A percentile compares a stretch with the other conserved stretches of the same genome.
Evolutionary conservation across 2,888 invertebrate genomes (phyloP).

Genomic region (Stratiomys singularior): DNA sequence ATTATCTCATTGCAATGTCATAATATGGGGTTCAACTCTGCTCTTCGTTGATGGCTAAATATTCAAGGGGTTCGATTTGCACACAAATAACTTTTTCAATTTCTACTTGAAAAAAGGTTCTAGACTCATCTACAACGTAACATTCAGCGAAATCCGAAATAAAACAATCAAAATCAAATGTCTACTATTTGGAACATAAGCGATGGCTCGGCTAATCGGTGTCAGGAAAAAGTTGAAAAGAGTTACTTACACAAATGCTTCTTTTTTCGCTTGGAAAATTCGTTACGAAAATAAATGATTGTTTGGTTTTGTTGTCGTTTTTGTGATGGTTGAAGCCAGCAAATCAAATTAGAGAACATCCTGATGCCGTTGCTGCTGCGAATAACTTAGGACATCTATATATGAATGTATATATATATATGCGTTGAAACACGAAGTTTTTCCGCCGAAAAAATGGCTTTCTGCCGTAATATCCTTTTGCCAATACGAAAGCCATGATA

Average conservation of each 20-base stretch:
- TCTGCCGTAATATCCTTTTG: background rate
- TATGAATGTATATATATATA: too few relatives aligned
- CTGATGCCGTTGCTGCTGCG: constrained; percentile 6
- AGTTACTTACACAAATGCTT: constrained; percentile 19
- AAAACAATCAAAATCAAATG: background rate
- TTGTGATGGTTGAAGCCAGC: background rate
- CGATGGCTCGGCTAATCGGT: constrained; percentile 27
- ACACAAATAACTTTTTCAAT: background rate
- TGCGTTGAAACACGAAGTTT: background rate
- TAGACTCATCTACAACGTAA: background rate
- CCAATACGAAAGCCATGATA: background rate
- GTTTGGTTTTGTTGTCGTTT: background rate
- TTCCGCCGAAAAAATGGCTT: background rate
- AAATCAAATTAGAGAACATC: constrained; percentile 5
- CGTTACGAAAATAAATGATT: constrained; percentile 6
- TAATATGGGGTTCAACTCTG: constrained; percentile 2
- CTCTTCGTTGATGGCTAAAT: background rate
- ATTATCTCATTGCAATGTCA: background rate
- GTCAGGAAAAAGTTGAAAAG: background rate
- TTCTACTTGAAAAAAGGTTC: background rate
- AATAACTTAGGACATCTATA: background rate
- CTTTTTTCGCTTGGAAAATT: background rate
- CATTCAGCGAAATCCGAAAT: background rate
- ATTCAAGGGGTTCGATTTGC: background rate
- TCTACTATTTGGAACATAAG: background rate